Conservation (phyloP, 2,888 invertebrate genomes). For the Elysia crispata region DNA sequence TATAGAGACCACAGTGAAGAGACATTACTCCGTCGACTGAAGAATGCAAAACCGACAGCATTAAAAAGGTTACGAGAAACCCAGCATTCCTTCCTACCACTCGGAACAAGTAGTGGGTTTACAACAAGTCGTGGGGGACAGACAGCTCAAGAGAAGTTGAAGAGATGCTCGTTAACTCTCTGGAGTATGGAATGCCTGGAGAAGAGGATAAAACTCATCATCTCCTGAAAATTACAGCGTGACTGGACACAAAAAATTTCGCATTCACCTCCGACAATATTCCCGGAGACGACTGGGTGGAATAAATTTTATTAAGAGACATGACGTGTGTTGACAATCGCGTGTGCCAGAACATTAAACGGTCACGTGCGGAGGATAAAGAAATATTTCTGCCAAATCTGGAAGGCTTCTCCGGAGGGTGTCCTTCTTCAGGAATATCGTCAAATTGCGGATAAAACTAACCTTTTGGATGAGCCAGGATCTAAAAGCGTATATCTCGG, state of each 20-base stretch:
- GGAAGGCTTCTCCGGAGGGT: neutral
- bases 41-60: neutral
- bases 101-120: slow-evolving; percentile 23
- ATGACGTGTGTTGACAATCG: neutral
- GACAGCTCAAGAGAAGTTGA: slow-evolving; percentile 18
- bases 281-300: neutral
- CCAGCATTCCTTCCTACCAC: slow-evolving; percentile 19
- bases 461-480: slow-evolving; percentile 74
- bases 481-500: slow-evolving; percentile 51
- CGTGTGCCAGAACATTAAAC: slow-evolving; percentile 13
- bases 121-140: slow-evolving; percentile 24
- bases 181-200: neutral
- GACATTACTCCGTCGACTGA: slow-evolving; percentile 16
- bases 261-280: neutral
- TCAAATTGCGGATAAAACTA: slow-evolving; percentile 75
- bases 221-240: neutral
- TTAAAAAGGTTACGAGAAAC: neutral
- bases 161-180: too few relatives aligned
- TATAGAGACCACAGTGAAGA: slow-evolving; percentile 19
- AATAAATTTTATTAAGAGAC: neutral
- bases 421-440: slow-evolving; percentile 57
- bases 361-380: neutral
- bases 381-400: slow-evolving; percentile 18
- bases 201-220: neutral
- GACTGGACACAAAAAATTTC: neutral